Percentiles rank a stretch among this genome's conserved stretches.
Evolutionary conservation across 2,113 vertebrate species (phyloP).

Genomic region (Xiphophorus maculatus): DNA sequence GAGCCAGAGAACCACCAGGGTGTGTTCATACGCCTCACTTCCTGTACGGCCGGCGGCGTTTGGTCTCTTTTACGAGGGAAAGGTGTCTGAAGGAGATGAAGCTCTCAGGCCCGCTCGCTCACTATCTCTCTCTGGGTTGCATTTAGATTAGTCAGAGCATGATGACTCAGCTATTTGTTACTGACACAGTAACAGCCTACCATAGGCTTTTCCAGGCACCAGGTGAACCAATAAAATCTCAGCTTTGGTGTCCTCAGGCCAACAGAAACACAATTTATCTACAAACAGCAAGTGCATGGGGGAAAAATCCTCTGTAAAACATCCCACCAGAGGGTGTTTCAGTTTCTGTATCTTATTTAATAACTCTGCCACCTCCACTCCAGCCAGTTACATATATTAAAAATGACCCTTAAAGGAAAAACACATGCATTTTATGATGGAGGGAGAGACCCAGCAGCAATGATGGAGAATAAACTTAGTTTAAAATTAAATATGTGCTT

Average conservation of each 20-base stretch:
- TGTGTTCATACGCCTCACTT: slow-evolving; percentile 65
- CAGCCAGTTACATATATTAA: slow-evolving; percentile 66
- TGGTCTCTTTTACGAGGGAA: slow-evolving; percentile 62
- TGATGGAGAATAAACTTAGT: slow-evolving; percentile 64
- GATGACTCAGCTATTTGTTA: slow-evolving; percentile 72
- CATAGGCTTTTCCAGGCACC: slow-evolving; percentile 66
- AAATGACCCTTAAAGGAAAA: slow-evolving; percentile 62
- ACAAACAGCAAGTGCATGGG: slow-evolving; percentile 42
- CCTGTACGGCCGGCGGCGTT: slow-evolving; percentile 62
- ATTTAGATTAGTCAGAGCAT: slow-evolving; percentile 63
- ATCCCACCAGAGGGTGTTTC: slow-evolving; percentile 51
- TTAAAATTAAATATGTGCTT: slow-evolving; percentile 74
- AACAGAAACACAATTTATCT: slow-evolving; percentile 70
- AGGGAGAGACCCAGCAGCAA: slow-evolving; percentile 18
- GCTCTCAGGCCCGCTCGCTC: slow-evolving; percentile 35
- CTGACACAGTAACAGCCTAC: slow-evolving; percentile 64
- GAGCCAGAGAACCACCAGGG: slow-evolving; percentile 33
- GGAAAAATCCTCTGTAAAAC: slow-evolving; percentile 45
- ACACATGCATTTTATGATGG: slow-evolving; percentile 53
- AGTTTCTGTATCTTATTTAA: slow-evolving; percentile 48
- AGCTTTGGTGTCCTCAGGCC: slow-evolving; percentile 59
- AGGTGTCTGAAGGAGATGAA: slow-evolving; percentile 65
- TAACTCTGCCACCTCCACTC: slow-evolving; percentile 47
- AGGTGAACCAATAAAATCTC: slow-evolving; percentile 70
- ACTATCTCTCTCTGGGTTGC: slow-evolving; percentile 27